Evolutionary conservation across 37 sponge, comb jelly and placozoan species (phyloP), one percentile per base, ranked within the genome.

Genomic region (Diacarnus erythraeanus): DNA sequence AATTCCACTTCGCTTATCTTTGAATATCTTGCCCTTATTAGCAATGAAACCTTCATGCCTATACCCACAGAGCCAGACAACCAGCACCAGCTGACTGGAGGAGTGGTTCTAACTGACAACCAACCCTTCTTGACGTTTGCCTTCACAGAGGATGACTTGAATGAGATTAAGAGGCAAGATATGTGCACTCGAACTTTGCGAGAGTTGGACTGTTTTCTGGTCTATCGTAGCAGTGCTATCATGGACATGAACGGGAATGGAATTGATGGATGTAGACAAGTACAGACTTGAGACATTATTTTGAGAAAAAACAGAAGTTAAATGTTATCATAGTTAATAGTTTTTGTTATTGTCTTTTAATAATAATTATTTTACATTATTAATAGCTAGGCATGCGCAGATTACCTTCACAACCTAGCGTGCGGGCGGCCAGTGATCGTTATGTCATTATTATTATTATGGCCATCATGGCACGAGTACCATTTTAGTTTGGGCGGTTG

Each of bases 161-260:
- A 95, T 74, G 96, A 88, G 71, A 89, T 95, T 75, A 95, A 95
- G 43, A 81, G 92, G 1, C 78, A 91, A 57, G 86, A 93, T 54
- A 66, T 96, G 85, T 96, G 97, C 74, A 96, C 91, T 10, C 77
- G 83, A 1, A 69, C 61, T 0, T 67, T 85, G 4, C 60, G 80
- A 15, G 81, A 29, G 22, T 31, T 69, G 33, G 89, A 88, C 79
- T 96, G 97, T 72, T 96, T 72, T 77, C 79, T 96, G 20, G 94
- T 82, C 31, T 85, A 75, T 35, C 64, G 86, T 33, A 79, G 81
- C 36, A 89, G 77, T 30, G 97, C 91, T 22, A 66, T 96, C 18
- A 27, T 30, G 37, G 97, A 96, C 79, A 96, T 96, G 97, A 74
- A 66, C 30, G 43, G 67, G 39, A 96, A 93, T 51, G 43, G 23